phyloP scores from a whole-genome alignment of 2,113 vertebrate species.

The Hassar affinis region DNA sequence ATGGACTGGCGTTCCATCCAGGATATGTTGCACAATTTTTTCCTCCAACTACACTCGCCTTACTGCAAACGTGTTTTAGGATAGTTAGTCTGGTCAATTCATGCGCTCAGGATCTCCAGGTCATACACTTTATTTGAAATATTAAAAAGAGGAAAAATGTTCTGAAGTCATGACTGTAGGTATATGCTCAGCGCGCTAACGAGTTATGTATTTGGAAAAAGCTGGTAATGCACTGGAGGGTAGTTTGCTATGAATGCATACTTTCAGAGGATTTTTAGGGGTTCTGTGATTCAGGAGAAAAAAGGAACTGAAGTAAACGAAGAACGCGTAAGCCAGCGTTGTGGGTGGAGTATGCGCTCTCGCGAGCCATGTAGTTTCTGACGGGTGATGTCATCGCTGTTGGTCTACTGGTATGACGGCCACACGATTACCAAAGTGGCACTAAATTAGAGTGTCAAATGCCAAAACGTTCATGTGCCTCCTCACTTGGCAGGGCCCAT shows the following conservation, averaged over 20 bases:
- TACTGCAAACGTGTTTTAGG: neutral
- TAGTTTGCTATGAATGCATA: conserved; percentile 63
- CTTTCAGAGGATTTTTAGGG: conserved; percentile 60
- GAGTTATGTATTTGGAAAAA: conserved; percentile 65
- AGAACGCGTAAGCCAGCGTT: conserved; percentile 57
- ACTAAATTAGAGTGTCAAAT: too few species aligned
- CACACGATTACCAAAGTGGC: conserved; percentile 53
- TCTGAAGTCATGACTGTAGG: too few species aligned
- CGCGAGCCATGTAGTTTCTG: conserved; percentile 60
- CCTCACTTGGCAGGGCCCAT: too few species aligned
- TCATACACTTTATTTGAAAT: neutral
- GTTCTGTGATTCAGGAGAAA: conserved; percentile 64
- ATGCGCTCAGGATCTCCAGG: neutral
- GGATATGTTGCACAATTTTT: too few species aligned
- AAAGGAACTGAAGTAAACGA: conserved; percentile 58
- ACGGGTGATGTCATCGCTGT: conserved; percentile 66
- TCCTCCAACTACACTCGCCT: too few species aligned
- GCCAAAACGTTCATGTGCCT: too few species aligned
- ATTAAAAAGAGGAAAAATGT: neutral
- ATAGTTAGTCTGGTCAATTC: neutral
- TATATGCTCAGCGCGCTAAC: conserved; percentile 50
- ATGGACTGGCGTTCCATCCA: neutral
- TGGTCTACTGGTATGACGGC: conserved; percentile 57
- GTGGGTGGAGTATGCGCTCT: conserved; percentile 64
- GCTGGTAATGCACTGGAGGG: conserved; percentile 63